These are phyloP conservation scores for Drosophila punjabiensis DNA, from an alignment of 1,140 invertebrate genomes.

Conservation along the genomic window DNA sequence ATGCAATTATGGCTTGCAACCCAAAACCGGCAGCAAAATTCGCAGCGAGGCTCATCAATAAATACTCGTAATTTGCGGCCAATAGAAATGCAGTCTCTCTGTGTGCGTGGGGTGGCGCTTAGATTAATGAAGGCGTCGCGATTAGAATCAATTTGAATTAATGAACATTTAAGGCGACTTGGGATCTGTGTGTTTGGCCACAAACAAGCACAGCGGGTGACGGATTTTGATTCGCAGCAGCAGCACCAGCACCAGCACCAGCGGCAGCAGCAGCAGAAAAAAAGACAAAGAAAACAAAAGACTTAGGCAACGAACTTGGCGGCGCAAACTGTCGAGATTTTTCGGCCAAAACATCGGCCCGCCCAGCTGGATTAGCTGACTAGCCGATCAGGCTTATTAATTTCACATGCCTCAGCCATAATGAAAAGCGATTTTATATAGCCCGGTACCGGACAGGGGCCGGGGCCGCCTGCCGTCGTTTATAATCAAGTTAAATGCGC, in stretches of 20 bases:
- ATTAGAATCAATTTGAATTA: constrained; percentile 82
- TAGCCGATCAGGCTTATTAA: constrained; percentile 59
- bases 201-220: constrained; percentile 69
- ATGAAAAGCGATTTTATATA: constrained; percentile 82
- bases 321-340: constrained; percentile 30
- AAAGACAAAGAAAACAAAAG: constrained; percentile 66
- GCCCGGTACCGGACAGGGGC: constrained; percentile 20
- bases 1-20: constrained; percentile 54
- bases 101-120: constrained; percentile 77
- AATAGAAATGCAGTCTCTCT: constrained; percentile 65
- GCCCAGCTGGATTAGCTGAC: constrained; percentile 1
- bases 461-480: constrained; percentile 72
- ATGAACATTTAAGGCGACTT: constrained; percentile 72
- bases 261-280: neutral
- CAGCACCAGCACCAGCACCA: too few species aligned
- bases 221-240: constrained; percentile 7
- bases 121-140: constrained; percentile 73
- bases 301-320: constrained; percentile 77
- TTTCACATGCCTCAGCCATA: constrained; percentile 75
- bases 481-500: constrained; percentile 82
- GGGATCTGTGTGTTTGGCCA: constrained; percentile 64
- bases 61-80: constrained; percentile 42
- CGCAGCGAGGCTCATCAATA: constrained; percentile 63
- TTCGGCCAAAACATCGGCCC: constrained; percentile 31
- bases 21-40: constrained; percentile 52